phyloP scores from a whole-genome alignment of 2,113 vertebrate species.

The Fregetta grallaria region DNA sequence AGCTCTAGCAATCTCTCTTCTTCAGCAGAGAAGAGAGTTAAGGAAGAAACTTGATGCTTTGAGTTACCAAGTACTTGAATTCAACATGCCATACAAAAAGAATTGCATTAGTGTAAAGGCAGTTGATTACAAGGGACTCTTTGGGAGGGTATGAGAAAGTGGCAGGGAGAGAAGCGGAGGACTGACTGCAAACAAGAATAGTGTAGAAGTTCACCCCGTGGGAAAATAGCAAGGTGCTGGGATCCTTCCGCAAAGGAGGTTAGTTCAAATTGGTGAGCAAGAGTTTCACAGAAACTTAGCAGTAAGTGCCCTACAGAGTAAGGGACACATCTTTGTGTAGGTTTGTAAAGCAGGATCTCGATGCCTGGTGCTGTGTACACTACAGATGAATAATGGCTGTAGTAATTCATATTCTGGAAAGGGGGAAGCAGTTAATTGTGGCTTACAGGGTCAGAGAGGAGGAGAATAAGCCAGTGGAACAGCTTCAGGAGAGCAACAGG shows the following conservation, averaged over 20 bases:
- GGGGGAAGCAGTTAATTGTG: not conserved
- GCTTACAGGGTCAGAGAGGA: not conserved
- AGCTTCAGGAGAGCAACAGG: not conserved
- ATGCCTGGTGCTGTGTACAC: not conserved
- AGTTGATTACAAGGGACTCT: not conserved
- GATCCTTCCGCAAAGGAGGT: not conserved
- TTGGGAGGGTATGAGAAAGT: not conserved
- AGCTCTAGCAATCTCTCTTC: not conserved
- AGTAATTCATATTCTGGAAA: not conserved
- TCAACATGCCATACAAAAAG: fast-evolving
- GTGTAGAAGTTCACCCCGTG: not conserved
- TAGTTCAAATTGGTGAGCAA: not conserved
- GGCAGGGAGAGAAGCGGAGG: not conserved
- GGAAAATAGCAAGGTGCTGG: not conserved
- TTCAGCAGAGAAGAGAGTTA: not conserved
- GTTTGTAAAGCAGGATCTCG: not conserved
- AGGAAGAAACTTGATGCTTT: not conserved
- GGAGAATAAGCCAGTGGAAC: not conserved
- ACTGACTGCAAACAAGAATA: fast-evolving
- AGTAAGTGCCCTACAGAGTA: not conserved
- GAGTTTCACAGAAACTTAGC: too few species aligned
- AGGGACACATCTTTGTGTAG: fast-evolving
- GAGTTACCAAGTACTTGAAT: not conserved
- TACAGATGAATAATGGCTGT: fast-evolving
- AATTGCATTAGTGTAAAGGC: not conserved